Percentiles rank a stretch among this genome's conserved stretches.
phyloP scores from a whole-genome alignment of 2,113 vertebrate genomes.

The Oncorhynchus clarkii region DNA sequence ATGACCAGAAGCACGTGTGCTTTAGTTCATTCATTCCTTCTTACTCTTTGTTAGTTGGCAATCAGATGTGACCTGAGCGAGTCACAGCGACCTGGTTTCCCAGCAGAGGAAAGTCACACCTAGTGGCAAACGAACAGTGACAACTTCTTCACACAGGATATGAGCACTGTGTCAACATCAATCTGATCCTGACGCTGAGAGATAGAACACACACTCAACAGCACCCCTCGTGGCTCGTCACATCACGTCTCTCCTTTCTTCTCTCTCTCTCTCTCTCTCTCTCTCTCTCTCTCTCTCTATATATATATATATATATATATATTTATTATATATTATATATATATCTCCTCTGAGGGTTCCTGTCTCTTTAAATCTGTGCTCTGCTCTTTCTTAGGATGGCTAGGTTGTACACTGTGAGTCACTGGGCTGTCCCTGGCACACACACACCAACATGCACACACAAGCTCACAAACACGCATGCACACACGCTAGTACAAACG shows the following conservation, averaged over 20 bases:
- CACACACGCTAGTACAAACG: too few species aligned
- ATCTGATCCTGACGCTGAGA: constrained; percentile 40
- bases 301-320: too few species aligned
- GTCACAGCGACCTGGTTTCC: constrained; percentile 49
- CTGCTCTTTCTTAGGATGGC: constrained; percentile 64
- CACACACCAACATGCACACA: constrained; percentile 18
- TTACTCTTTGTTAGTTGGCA: too few species aligned
- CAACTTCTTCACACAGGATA: constrained; percentile 70
- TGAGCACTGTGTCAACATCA: constrained; percentile 60
- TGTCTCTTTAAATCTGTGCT: constrained; percentile 74
- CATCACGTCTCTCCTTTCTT: neutral
- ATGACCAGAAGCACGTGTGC: too few species aligned
- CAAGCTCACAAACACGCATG: neutral
- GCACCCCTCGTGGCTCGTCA: neutral
- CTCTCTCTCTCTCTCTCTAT: neutral
- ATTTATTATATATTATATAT: too few species aligned
- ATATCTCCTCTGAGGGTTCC: constrained; percentile 12
- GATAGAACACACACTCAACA: constrained; percentile 30
- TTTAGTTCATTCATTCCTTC: too few species aligned
- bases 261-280: neutral
- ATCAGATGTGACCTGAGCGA: too few species aligned
- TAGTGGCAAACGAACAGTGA: constrained; percentile 56
- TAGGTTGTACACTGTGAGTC: constrained; percentile 74
- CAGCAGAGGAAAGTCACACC: constrained; percentile 33
- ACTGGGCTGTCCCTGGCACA: constrained; percentile 80